Evolutionary conservation across 2,797 vertebrate species (phyloP).

Genomic region (Mormyrops boulengeri): DNA sequence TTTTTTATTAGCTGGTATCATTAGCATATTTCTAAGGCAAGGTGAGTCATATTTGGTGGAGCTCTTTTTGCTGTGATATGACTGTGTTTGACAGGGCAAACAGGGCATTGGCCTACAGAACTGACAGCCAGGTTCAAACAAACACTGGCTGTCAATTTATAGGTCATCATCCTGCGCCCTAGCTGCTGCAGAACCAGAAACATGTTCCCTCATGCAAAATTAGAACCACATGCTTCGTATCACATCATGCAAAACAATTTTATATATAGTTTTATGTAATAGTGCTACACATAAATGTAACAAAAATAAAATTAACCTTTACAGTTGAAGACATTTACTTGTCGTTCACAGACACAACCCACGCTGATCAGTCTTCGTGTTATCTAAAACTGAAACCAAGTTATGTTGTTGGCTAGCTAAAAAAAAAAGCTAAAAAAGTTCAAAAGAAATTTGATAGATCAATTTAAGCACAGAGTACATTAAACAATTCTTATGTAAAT

Average conservation of each 20-base stretch:
- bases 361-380: neutral
- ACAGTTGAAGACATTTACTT: neutral
- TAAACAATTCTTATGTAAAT: neutral
- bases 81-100: conserved; percentile 48
- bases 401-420: neutral
- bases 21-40: neutral
- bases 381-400: neutral
- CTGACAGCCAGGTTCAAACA: conserved; percentile 72
- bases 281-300: neutral
- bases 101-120: conserved; percentile 84
- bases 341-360: neutral
- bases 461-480: neutral
- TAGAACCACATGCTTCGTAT: neutral
- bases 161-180: conserved; percentile 79
- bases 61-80: neutral
- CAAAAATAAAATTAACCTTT: neutral
- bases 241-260: neutral
- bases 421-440: neutral
- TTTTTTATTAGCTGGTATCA: neutral
- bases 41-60: neutral
- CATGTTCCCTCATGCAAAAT: neutral
- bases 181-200: conserved; percentile 15
- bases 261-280: neutral
- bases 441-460: neutral
- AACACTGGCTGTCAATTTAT: conserved; percentile 88